phyloP scores from a whole-genome alignment of 2,888 invertebrate species.

The Agrochola macilenta region DNA sequence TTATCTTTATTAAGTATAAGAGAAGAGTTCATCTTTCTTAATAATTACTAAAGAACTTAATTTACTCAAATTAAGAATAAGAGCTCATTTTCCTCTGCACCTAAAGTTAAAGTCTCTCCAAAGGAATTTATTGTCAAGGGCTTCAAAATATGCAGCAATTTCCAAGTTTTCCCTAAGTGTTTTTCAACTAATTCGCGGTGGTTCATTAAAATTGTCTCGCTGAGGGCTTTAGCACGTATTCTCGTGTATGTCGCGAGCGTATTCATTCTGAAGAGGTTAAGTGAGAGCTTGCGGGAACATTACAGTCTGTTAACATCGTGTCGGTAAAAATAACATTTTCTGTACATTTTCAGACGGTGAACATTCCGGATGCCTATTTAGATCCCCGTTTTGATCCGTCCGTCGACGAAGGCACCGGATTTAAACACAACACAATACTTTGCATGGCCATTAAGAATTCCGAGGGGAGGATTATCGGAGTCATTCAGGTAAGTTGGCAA shows the following conservation, averaged over 20 bases:
- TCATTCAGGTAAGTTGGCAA: conserved; percentile 92
- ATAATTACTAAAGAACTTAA: conserved; percentile 19
- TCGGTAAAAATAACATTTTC: conserved; percentile 49
- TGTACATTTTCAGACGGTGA: conserved; percentile 93
- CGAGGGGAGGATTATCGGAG: conserved; percentile 97
- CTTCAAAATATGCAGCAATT: conserved; percentile 57
- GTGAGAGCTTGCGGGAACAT: conserved; percentile 34
- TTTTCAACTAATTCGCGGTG: conserved; percentile 54
- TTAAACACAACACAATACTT: conserved; percentile 96
- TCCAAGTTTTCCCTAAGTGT: conserved; percentile 57
- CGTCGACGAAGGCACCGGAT: conserved; percentile 95
- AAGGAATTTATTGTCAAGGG: conserved; percentile 39
- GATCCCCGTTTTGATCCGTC: conserved; percentile 97
- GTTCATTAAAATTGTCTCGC: conserved; percentile 58
- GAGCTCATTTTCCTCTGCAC: conserved; percentile 20
- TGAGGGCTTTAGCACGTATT: conserved; percentile 26
- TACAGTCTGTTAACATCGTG: conserved; percentile 26
- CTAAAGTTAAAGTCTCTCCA: not conserved
- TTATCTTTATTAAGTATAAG: not conserved
- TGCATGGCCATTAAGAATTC: conserved; percentile 99
- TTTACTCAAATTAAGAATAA: conserved; percentile 23
- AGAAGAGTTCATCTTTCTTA: not conserved
- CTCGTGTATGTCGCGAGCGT: conserved; percentile 16
- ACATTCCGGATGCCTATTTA: conserved; percentile 96
- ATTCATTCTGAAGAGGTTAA: conserved; percentile 35